Percentiles rank a stretch among this genome's conserved stretches.
These are phyloP conservation scores for Larimichthys crocea DNA, from an alignment of 2,113 vertebrate species.

Conservation along the genomic window DNA sequence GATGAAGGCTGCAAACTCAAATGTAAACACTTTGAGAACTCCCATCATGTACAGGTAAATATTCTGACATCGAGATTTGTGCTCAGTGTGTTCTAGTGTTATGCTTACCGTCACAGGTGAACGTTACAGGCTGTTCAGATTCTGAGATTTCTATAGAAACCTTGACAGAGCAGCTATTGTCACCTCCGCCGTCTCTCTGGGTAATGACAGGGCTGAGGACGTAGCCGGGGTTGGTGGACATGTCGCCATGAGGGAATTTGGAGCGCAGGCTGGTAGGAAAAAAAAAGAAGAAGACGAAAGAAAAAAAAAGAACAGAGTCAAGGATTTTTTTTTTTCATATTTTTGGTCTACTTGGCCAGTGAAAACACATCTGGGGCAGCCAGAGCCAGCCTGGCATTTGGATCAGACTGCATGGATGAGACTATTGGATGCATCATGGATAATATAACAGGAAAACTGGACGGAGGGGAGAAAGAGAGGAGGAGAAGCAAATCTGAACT, in stretches of 20 bases:
- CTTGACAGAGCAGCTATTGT: slow-evolving; percentile 93
- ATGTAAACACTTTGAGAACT: too few species aligned
- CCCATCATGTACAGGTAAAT: too few species aligned
- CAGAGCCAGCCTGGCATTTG: slow-evolving; percentile 11
- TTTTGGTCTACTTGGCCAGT: slow-evolving; percentile 19
- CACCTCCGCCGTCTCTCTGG: slow-evolving; percentile 87
- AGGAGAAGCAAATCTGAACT: slow-evolving; percentile 3
- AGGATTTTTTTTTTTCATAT: neutral
- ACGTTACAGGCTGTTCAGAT: slow-evolving; percentile 95
- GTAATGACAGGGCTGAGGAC: slow-evolving; percentile 92
- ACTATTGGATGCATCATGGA: slow-evolving; percentile 7
- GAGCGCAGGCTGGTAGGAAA: slow-evolving; percentile 86
- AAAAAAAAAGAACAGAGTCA: slow-evolving; percentile 16
- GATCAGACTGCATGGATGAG: slow-evolving; percentile 38
- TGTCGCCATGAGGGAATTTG: slow-evolving; percentile 84
- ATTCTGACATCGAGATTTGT: neutral
- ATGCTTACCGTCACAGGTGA: slow-evolving; percentile 95
- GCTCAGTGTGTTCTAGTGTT: neutral
- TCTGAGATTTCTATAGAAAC: slow-evolving; percentile 97
- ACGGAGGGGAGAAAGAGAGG: neutral
- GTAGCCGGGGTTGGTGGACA: slow-evolving; percentile 91
- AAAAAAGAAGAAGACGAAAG: slow-evolving; percentile 7
- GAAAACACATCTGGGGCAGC: slow-evolving; percentile 4
- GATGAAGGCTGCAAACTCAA: too few species aligned
- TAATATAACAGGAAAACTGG: slow-evolving; percentile 13